These are phyloP conservation scores for Hymenochirus boettgeri DNA, from an alignment of 2,113 vertebrate species.

Conservation along the genomic window DNA sequence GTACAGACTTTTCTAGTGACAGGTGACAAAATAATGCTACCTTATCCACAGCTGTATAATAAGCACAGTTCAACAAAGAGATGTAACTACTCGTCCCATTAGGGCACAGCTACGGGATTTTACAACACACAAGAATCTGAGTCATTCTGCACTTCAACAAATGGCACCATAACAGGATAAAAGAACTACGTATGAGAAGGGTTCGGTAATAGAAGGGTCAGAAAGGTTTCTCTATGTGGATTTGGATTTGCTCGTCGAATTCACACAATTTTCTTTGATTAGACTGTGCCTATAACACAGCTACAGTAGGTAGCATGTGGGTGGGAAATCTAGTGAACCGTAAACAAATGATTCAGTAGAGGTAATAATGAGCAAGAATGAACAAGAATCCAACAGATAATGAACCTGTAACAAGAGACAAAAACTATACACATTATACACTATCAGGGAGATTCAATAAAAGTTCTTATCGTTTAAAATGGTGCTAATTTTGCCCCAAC, in stretches of 20 bases:
- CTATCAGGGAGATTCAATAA: too few species aligned
- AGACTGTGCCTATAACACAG: slow-evolving; percentile 3
- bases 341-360: background rate
- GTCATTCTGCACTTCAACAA: background rate
- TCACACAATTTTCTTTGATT: slow-evolving; percentile 15
- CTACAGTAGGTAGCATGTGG: slow-evolving; percentile 16
- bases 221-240: background rate
- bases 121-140: slow-evolving; percentile 1
- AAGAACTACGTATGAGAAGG: background rate
- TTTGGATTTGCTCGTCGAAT: slow-evolving; percentile 4
- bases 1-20: slow-evolving; percentile 14
- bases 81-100: background rate
- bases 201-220: slow-evolving; percentile 1
- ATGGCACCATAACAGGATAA: too few species aligned
- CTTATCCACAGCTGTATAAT: background rate
- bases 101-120: slow-evolving; percentile 6
- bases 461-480: too few species aligned
- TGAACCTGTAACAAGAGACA: too few species aligned
- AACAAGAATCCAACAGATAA: background rate
- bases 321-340: slow-evolving; percentile 11
- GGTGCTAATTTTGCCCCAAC: too few species aligned
- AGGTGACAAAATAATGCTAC: slow-evolving; percentile 23
- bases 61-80: slow-evolving; percentile 9
- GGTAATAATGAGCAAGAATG: background rate
- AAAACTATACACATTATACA: too few species aligned